These are phyloP conservation scores for Amyelois transitella DNA, from an alignment of 1,140 invertebrate genomes.

Conservation along the genomic window DNA sequence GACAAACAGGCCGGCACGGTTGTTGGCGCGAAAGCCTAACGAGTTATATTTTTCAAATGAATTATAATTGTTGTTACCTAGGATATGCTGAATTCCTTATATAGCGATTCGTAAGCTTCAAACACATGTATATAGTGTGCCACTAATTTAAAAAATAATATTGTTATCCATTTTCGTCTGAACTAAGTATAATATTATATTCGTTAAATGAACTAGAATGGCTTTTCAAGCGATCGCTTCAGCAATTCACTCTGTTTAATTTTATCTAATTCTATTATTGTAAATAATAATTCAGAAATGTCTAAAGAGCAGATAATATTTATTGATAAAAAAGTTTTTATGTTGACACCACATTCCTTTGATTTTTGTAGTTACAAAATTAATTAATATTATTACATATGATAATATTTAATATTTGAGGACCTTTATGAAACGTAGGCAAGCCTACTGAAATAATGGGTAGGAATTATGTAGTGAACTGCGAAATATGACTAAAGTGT, in stretches of 20 bases:
- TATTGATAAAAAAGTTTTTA: neutral
- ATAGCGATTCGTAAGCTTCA: neutral
- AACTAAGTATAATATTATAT: neutral
- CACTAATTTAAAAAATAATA: neutral
- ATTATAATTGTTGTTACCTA: constrained; percentile 45
- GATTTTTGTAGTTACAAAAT: constrained; percentile 13
- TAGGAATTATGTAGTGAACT: constrained; percentile 12
- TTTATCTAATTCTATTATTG: neutral
- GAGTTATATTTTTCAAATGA: constrained; percentile 25
- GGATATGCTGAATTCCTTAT: constrained; percentile 1
- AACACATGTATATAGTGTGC: constrained; percentile 2
- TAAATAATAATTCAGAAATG: neutral
- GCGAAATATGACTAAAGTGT: constrained; percentile 16
- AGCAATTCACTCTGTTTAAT: neutral
- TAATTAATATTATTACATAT: constrained; percentile 8
- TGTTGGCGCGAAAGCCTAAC: constrained; percentile 79
- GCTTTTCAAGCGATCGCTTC: neutral
- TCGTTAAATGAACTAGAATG: neutral
- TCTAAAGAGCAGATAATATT: neutral
- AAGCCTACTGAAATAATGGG: constrained; percentile 1
- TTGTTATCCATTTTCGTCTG: neutral
- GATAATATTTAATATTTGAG: no score
- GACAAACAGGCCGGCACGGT: constrained; percentile 75
- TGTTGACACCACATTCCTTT: constrained; percentile 24
- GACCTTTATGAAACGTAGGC: neutral